A percentile compares a stretch with the other conserved stretches of the same genome.
These are phyloP conservation scores for Chloroclysta siterata DNA, from an alignment of 2,888 invertebrate genomes.

Conservation along the genomic window DNA sequence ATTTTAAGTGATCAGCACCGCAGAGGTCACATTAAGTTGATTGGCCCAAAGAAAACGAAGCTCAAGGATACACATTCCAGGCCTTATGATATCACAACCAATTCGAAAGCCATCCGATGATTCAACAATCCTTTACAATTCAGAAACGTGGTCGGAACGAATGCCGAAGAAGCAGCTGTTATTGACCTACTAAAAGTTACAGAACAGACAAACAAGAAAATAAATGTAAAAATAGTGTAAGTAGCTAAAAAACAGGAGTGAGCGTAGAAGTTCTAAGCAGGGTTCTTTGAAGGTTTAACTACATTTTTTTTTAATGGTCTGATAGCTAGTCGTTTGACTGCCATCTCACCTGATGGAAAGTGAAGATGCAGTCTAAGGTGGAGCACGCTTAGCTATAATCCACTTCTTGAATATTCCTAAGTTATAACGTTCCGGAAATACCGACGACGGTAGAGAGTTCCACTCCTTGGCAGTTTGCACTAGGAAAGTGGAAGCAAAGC, in stretches of 20 bases:
- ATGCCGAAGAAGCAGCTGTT: conserved; percentile 40
- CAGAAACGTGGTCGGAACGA: conserved; percentile 17
- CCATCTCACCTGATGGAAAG: too few species aligned
- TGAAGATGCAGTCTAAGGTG: too few species aligned
- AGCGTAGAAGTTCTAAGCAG: not conserved
- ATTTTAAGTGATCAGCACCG: too few species aligned
- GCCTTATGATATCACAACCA: conserved; percentile 17
- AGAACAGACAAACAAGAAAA: conserved; percentile 45
- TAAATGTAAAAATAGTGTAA: conserved; percentile 33
- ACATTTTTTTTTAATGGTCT: too few species aligned
- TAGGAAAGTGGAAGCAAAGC: too few species aligned
- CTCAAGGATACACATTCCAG: conserved; percentile 28
- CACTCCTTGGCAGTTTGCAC: too few species aligned
- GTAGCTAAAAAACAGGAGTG: conserved; percentile 33
- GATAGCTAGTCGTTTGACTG: too few species aligned
- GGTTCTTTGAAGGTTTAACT: not conserved
- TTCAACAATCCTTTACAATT: conserved; percentile 26
- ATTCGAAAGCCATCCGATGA: conserved; percentile 27
- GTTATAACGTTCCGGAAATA: too few species aligned
- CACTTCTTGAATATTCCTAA: too few species aligned
- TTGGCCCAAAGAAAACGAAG: conserved; percentile 10
- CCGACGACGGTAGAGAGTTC: too few species aligned
- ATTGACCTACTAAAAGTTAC: conserved; percentile 58
- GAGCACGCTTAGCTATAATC: too few species aligned
- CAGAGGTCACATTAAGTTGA: too few species aligned